Conservation (phyloP, 2,888 invertebrate genomes). For the Clepsis dumicolana region DNA sequence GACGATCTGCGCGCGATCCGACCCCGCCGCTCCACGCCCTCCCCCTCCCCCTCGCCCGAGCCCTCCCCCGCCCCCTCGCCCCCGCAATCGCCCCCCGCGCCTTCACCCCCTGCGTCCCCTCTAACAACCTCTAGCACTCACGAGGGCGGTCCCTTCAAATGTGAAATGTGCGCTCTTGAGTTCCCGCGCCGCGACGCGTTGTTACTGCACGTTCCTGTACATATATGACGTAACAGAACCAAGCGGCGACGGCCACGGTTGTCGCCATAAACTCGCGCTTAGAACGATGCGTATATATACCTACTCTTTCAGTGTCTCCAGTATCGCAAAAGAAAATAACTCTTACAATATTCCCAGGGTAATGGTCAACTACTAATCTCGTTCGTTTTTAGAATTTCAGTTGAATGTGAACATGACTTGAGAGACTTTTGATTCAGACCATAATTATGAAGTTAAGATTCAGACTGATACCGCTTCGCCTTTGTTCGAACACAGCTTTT, state of each 20-base stretch:
- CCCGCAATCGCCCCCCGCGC: slow-evolving; percentile 41
- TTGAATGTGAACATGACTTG: not conserved
- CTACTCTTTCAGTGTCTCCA: not conserved
- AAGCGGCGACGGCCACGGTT: slow-evolving; percentile 34
- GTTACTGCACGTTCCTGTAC: slow-evolving; percentile 91
- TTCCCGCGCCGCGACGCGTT: slow-evolving; percentile 91
- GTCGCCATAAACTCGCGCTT: slow-evolving; percentile 18
- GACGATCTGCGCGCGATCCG: slow-evolving; percentile 75
- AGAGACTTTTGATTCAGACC: not conserved
- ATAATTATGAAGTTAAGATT: not conserved
- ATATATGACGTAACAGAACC: slow-evolving; percentile 87
- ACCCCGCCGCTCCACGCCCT: slow-evolving; percentile 51
- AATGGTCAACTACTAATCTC: not conserved
- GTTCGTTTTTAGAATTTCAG: not conserved
- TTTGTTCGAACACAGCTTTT: not conserved
- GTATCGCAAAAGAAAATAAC: not conserved
- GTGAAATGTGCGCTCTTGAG: slow-evolving; percentile 93
- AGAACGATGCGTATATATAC: not conserved
- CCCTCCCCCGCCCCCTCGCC: slow-evolving; percentile 41
- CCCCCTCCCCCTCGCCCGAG: slow-evolving; percentile 39
- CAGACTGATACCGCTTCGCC: slow-evolving; percentile 8
- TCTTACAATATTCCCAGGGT: not conserved
- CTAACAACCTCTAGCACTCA: slow-evolving; percentile 41
- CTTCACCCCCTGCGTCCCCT: slow-evolving; percentile 32
- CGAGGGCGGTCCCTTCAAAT: slow-evolving; percentile 88